A percentile compares a stretch with the other conserved stretches of the same genome.
Evolutionary conservation across 1,140 invertebrate genomes (phyloP).

Genomic region (Contarinia nasturtii): DNA sequence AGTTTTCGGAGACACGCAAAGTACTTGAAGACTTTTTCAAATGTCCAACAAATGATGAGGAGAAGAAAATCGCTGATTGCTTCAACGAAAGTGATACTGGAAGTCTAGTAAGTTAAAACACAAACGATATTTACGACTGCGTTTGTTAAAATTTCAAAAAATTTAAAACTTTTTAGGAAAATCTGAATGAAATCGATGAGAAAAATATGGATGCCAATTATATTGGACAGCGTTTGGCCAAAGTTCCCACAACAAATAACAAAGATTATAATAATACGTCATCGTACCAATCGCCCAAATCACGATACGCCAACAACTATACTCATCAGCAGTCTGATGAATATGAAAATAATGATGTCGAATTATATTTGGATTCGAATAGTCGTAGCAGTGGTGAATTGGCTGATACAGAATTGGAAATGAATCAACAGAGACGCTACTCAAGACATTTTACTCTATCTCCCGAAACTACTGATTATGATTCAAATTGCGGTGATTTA

Average conservation of each 20-base stretch:
- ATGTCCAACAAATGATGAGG: conserved; percentile 42
- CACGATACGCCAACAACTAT: background rate
- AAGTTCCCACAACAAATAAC: background rate
- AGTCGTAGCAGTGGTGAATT: conserved; percentile 20
- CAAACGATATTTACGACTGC: background rate
- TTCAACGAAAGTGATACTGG: conserved; percentile 16
- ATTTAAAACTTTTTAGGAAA: background rate
- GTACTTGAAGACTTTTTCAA: conserved; percentile 83
- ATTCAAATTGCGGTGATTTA: conserved; percentile 67
- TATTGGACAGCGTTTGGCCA: conserved; percentile 21
- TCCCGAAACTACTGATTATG: conserved; percentile 89
- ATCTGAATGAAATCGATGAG: background rate
- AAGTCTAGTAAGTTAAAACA: conserved; percentile 15
- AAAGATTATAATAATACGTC: background rate
- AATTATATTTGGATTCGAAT: conserved; percentile 22
- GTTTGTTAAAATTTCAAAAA: conserved; percentile 5
- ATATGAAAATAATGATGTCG: conserved; percentile 13
- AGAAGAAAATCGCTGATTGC: conserved; percentile 23
- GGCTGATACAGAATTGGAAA: conserved; percentile 18
- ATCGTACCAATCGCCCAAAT: background rate
- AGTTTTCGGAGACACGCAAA: conserved; percentile 78
- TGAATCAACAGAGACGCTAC: conserved; percentile 15
- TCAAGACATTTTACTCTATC: conserved; percentile 60
- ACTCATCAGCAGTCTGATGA: background rate
- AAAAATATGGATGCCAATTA: conserved; percentile 6